Evolutionary conservation across 2,888 invertebrate genomes (phyloP).

Genomic region (Byasa hedistus): DNA sequence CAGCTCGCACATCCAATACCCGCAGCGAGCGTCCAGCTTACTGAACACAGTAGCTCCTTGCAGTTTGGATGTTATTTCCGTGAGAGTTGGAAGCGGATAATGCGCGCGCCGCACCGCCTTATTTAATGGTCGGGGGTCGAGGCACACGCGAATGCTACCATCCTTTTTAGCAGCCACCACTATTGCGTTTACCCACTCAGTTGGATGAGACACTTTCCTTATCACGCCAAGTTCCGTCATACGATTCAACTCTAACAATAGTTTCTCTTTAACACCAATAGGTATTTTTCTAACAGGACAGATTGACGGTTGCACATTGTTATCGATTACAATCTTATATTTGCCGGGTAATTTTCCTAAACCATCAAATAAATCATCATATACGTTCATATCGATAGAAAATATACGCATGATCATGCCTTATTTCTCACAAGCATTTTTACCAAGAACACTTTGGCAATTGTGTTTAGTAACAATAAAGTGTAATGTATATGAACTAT

Average conservation of each 20-base stretch:
- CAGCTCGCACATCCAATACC: constrained; percentile 28
- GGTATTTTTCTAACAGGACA: too few species aligned
- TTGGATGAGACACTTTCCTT: constrained; percentile 8
- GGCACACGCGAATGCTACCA: constrained; percentile 32
- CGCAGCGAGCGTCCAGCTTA: constrained; percentile 28
- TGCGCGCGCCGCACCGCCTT: constrained; percentile 33
- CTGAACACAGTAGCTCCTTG: constrained; percentile 15
- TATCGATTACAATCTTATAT: not conserved
- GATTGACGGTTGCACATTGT: too few species aligned
- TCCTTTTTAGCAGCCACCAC: constrained; percentile 36
- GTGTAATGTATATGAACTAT: too few species aligned
- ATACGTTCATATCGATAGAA: too few species aligned
- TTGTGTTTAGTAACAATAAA: too few species aligned
- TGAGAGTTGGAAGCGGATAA: constrained; percentile 32
- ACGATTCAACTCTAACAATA: not conserved
- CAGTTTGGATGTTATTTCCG: constrained; percentile 25
- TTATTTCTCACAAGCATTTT: too few species aligned
- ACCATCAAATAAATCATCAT: too few species aligned
- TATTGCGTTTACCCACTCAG: constrained; percentile 23
- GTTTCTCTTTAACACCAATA: too few species aligned
- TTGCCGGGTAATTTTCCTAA: too few species aligned
- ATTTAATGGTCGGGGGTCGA: constrained; percentile 34
- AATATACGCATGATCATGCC: too few species aligned
- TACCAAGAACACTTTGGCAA: too few species aligned
- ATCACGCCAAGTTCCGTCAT: too few species aligned